Percentiles rank a stretch among this genome's conserved stretches.
These are phyloP conservation scores for Malurus cyaneus DNA, from an alignment of 2,113 vertebrate genomes.

Conservation along the genomic window DNA sequence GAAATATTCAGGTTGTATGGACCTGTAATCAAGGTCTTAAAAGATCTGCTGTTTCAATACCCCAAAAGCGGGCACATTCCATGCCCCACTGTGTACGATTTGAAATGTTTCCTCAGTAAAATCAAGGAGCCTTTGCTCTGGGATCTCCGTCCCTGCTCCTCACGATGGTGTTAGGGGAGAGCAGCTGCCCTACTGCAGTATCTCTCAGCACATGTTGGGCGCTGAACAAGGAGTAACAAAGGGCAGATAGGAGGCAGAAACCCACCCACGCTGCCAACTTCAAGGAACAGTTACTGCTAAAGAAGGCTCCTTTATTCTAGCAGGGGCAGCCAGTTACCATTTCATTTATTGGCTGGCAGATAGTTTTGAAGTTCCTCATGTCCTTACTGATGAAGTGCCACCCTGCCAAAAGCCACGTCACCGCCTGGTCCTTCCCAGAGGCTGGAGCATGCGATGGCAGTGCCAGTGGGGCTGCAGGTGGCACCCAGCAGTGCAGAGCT, in stretches of 20 bases:
- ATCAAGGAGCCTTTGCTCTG: not conserved
- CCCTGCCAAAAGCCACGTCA: not conserved
- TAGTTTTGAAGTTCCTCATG: not conserved
- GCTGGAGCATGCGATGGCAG: not conserved
- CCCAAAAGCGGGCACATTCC: not conserved
- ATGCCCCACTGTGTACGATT: not conserved
- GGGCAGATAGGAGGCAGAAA: not conserved
- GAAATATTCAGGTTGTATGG: not conserved
- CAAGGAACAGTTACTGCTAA: not conserved
- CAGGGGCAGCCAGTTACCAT: not conserved
- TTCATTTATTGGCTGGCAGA: not conserved
- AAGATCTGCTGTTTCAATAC: not conserved
- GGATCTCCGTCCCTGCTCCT: not conserved
- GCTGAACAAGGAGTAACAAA: not conserved
- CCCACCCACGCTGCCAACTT: not conserved
- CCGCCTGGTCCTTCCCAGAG: not conserved
- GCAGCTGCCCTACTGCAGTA: not conserved
- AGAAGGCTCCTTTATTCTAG: not conserved
- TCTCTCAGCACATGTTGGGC: accelerated
- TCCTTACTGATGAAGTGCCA: not conserved
- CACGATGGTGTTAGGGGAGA: not conserved
- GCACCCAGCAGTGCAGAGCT: not conserved
- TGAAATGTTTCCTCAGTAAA: not conserved
- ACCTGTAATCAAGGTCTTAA: not conserved
- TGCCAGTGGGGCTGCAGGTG: accelerated